These are phyloP conservation scores for Ibycter americanus DNA, from an alignment of 2,797 vertebrate genomes.

Conservation along the genomic window DNA sequence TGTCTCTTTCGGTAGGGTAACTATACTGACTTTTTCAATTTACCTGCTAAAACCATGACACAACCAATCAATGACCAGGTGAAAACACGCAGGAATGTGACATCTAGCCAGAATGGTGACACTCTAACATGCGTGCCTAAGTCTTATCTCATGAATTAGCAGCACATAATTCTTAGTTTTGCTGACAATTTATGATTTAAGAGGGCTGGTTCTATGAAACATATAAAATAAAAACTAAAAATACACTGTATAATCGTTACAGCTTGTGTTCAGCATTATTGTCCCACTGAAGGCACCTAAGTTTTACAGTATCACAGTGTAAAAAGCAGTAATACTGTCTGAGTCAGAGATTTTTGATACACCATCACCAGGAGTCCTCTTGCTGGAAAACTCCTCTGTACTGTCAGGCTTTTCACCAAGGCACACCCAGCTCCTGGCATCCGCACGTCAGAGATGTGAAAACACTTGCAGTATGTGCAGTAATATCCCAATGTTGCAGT, in stretches of 20 bases:
- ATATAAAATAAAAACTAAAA: not conserved
- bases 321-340: not conserved
- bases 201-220: not conserved
- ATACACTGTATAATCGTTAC: not conserved
- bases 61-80: not conserved
- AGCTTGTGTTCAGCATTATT: not conserved
- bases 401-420: not conserved
- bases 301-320: not conserved
- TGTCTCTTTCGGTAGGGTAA: not conserved
- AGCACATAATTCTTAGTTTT: not conserved
- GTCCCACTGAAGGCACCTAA: not conserved
- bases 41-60: not conserved
- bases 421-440: not conserved
- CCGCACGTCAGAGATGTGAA: not conserved
- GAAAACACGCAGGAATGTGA: not conserved
- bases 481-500: not conserved
- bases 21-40: not conserved
- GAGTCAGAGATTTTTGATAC: not conserved
- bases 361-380: not conserved
- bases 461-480: not conserved
- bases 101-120: not conserved
- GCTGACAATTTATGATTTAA: not conserved
- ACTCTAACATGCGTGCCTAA: not conserved
- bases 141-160: not conserved
- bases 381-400: not conserved